Evolutionary conservation across 2,888 invertebrate species (phyloP).

Genomic region (Orthosia cruda): DNA sequence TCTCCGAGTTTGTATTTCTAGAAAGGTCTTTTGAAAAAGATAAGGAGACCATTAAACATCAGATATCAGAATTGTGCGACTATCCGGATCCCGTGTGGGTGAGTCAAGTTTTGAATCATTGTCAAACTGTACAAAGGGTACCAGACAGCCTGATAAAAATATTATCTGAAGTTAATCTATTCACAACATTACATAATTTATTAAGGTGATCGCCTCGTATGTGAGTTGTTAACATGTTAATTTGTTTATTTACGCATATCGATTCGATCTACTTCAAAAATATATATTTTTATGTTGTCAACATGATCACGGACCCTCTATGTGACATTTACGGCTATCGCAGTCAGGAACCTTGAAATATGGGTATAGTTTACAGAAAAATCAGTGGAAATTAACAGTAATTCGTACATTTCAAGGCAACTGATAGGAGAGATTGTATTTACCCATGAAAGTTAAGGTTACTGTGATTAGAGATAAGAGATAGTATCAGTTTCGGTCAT

Average conservation of each 20-base stretch:
- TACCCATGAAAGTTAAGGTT: constrained; percentile 37
- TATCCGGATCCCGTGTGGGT: constrained; percentile 98
- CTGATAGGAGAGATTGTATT: constrained; percentile 16
- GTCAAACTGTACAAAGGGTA: constrained; percentile 17
- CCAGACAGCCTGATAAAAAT: constrained; percentile 25
- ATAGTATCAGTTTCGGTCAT: constrained; percentile 38
- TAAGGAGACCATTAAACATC: constrained; percentile 95
- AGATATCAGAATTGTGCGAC: constrained; percentile 96
- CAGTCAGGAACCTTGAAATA: not conserved
- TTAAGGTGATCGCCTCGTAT: constrained; percentile 2
- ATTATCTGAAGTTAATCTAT: constrained; percentile 40
- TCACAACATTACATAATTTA: constrained; percentile 36
- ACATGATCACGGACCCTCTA: not conserved
- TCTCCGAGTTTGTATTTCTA: constrained; percentile 98
- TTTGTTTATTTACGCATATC: constrained; percentile 14
- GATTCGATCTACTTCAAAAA: constrained; percentile 7
- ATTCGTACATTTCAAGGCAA: constrained; percentile 41
- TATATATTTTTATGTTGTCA: not conserved
- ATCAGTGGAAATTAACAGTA: constrained; percentile 6
- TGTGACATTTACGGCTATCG: constrained; percentile 10
- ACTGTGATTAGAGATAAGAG: constrained; percentile 22
- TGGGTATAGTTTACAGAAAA: constrained; percentile 7
- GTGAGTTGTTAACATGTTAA: not conserved
- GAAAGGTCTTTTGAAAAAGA: constrained; percentile 98
- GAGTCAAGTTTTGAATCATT: constrained; percentile 74